Base-by-base conservation (phyloP, 2,888 invertebrate species). In the Acleris holmiana region DNA sequence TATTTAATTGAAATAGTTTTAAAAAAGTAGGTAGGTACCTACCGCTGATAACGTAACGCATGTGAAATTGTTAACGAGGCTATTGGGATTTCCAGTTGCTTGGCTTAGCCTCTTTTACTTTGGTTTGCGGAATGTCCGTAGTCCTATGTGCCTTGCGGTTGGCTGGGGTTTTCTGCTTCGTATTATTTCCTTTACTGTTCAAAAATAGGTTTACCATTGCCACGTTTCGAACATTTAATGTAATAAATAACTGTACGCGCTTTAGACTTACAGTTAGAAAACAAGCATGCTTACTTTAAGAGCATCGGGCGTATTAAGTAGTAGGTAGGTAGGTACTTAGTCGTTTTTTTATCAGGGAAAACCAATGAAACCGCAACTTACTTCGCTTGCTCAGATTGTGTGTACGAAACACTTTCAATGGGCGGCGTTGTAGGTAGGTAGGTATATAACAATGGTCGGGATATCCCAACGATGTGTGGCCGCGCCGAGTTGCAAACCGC, bases 381-480 rank as follows among this genome's bases (percentile, higher is more conserved):
- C 46, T 55, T 65, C 29, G 59, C 44, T 49, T 49, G 21, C 21
- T 49, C 49, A 35, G 55, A 46, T 41, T 41, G n/a, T 17, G 23
- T 54, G 35, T 61, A 76, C 68, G 69, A 76, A 77, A 79, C 75
- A 61, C 69, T 71, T 71, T 68, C 65, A 73, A 75, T 73, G 70
- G 69, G 61, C 73, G 69, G 61, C 73, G 68, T 60, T 65, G 67
- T 66, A n/a, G n/a, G n/a, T n/a, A n/a, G n/a, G n/a, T n/a, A n/a
- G n/a, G n/a, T n/a, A n/a, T n/a, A n/a, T n/a, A 71, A 73, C 74
- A 74, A 73, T 72, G 69, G 75, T 67, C 71, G 80, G 83, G 79
- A 72, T 79, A 82, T 77, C 76, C 83, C 83, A 77, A 61, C 69
- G 63, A 51, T 67, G 60, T 68, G 68, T 67, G 72, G 69, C 67